Evolutionary conservation across 2,113 vertebrate genomes (phyloP), one percentile per base, ranked within the genome.

Genomic region (Syrmaticus mikado): DNA sequence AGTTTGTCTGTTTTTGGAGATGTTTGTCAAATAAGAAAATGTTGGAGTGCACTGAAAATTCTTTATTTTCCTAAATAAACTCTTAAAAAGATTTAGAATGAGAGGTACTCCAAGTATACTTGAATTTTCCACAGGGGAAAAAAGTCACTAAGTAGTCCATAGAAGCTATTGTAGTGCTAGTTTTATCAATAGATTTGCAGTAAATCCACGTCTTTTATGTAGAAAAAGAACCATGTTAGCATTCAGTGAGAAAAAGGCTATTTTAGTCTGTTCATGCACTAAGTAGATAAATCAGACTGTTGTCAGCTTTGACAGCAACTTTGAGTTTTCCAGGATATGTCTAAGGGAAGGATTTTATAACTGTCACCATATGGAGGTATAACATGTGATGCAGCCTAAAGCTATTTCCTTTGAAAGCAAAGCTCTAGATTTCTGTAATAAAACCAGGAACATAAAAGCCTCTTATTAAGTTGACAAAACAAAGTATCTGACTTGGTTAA

Each of bases 351-450:
- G 52, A 17, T 61, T 97, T 95, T 89, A 27, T 94, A 92, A 80
- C 82, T 74, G 18, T 87, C 71, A 66, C 74, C 84, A 93, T 95
- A 94, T 93, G 91, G 89, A 94, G 40, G 13, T 48, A 84, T 57
- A 68, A 68, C 66, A 81, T 86, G 57, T 93, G 77, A 87, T 75
- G 74, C 66, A 93, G 89, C 81, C 83, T 79, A 66, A 90, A 95
- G 95, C 80, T 53, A 57, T 85, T 90, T 93, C 86, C 77, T 93
- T 93, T 96, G 96, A 95, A 96, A 94, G 92, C 71, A 92, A 78
- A 93, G 70, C 77, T 92, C 68, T 82, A 82, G 13, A 58, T 87
- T 90, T 58, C 62, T 73, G 60, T 62, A 89, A 53, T 84, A 86
- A 92, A 94, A 32, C 38, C 17, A 3, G 2, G 32, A 57, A 77